Evolutionary conservation across 2,888 invertebrate genomes (phyloP).

Genomic region (Onchidella celtica): DNA sequence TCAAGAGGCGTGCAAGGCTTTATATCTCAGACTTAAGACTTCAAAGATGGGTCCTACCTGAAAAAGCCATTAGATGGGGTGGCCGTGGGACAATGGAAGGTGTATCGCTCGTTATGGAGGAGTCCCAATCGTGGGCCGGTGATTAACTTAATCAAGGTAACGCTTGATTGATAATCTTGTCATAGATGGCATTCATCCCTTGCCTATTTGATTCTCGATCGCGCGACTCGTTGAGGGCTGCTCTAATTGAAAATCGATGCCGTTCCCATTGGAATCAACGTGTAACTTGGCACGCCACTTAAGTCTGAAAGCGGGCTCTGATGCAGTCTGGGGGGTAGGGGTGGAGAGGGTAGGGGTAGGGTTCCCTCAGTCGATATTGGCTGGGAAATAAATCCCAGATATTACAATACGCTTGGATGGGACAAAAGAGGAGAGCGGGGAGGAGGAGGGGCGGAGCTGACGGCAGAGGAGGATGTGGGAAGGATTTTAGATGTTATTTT

Average conservation of each 20-base stretch:
- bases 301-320: conserved; percentile 35
- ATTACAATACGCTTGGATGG: conserved; percentile 24
- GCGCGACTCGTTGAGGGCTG: conserved; percentile 8
- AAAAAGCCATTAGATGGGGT: conserved; percentile 42
- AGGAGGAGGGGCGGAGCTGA: background rate
- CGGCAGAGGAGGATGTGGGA: background rate
- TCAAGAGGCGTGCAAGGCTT: conserved; percentile 21
- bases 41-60: conserved; percentile 44
- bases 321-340: conserved; percentile 30
- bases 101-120: conserved; percentile 24
- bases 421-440: background rate
- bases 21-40: conserved; percentile 34
- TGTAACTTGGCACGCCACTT: conserved; percentile 34
- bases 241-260: conserved; percentile 44
- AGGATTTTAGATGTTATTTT: background rate
- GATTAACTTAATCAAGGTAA: conserved; percentile 45
- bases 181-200: conserved; percentile 36
- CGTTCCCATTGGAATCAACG: background rate
- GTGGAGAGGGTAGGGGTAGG: no score
- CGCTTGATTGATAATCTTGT: conserved; percentile 48
- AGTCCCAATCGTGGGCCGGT: conserved; percentile 32
- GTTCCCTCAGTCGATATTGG: conserved; percentile 40
- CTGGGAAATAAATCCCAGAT: conserved; percentile 18
- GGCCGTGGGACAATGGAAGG: conserved; percentile 28
- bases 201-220: conserved; percentile 25